Base-by-base conservation (phyloP, 2,888 invertebrate genomes). In the Anaspis maculata region DNA sequence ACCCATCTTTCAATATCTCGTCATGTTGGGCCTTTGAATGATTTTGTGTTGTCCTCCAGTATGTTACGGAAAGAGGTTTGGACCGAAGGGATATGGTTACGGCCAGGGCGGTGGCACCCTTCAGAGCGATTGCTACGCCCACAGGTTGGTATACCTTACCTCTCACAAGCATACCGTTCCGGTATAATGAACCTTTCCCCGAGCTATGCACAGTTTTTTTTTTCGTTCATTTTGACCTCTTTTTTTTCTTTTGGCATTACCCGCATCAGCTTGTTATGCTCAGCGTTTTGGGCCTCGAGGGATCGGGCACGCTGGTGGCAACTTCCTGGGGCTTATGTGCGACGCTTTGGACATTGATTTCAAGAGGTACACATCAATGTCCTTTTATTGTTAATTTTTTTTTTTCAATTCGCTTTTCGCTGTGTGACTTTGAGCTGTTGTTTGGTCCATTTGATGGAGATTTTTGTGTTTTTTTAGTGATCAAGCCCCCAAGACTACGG, bases 1-100 rank as follows among this genome's bases (percentile, higher is more conserved):
- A n/a, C n/a, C n/a, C n/a, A n/a, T n/a, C n/a, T n/a, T n/a, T n/a
- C n/a, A n/a, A n/a, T n/a, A n/a, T n/a, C n/a, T n/a, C n/a, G n/a
- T n/a, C n/a, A n/a, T n/a, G n/a, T n/a, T n/a, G n/a, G 13, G 16
- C 24, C 27, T 15, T 27, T 16, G 28, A 34, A 32, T 39, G 29
- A 34, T 30, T 30, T 29, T 37, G 34, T 38, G n/a, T 30, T 44
- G 39, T 32, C 36, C 29, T 31, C 57, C 71, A 88, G 87, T 86
- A 62, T 96, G 96, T 78, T 95, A 97, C 74, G 89, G 83, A 65
- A 90, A 92, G 78, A 88, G 83, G 76, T 95, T 89, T 72, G 96
- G 96, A 58, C 95, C 95, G 59, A 94, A 89, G 73, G 91, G 91
- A 68, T 94, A 94, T 69, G 95, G 94, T 60, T 95, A 90, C 70